Conservation (phyloP, 1,140 invertebrate species). For the Drosophila sp. region DNA sequence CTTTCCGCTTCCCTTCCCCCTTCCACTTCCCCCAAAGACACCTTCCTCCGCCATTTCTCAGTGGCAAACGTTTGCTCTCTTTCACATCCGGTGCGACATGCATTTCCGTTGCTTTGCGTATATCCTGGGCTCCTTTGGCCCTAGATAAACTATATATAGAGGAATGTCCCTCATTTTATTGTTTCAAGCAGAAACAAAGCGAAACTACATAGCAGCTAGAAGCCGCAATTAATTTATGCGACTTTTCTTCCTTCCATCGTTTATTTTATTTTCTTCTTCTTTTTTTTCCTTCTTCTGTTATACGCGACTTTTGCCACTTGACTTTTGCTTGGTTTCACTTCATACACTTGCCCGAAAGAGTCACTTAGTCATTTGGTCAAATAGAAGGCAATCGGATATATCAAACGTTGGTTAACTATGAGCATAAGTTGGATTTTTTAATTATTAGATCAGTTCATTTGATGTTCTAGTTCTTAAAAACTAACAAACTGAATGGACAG, state of each 20-base stretch:
- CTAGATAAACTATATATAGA: conserved; percentile 22
- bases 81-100: conserved; percentile 71
- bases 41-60: not conserved
- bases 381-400: too few relatives aligned
- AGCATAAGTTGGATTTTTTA: too few relatives aligned
- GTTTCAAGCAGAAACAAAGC: conserved; percentile 36
- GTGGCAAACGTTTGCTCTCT: conserved; percentile 13
- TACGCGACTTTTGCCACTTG: conserved; percentile 61
- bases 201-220: conserved; percentile 37
- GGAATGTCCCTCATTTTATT: conserved; percentile 57
- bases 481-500: too few relatives aligned
- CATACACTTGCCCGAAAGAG: not conserved
- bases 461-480: too few relatives aligned
- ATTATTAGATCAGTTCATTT: too few relatives aligned
- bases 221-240: conserved; percentile 79
- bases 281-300: conserved; percentile 35
- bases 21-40: too few relatives aligned
- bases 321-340: conserved; percentile 51
- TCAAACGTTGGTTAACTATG: too few relatives aligned
- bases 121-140: conserved; percentile 44
- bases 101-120: conserved; percentile 73
- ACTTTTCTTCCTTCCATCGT: conserved; percentile 27
- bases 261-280: conserved; percentile 14
- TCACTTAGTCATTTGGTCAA: not conserved
- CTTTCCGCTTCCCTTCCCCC: not conserved